Evolutionary conservation across 1,140 invertebrate species (phyloP).

Genomic region (Cherax quadricarinatus): DNA sequence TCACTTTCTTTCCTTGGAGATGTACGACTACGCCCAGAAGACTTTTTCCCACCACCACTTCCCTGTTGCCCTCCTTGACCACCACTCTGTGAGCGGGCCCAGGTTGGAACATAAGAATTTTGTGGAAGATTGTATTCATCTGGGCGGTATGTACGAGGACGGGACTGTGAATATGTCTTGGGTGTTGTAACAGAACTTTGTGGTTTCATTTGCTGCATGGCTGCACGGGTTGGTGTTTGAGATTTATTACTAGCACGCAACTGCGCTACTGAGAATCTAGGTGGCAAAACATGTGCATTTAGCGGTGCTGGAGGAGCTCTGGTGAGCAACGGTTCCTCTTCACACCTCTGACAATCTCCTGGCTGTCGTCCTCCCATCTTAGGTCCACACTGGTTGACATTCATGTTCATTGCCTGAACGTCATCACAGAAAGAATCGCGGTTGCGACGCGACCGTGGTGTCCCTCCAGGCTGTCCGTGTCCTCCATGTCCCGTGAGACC

Average conservation of each 20-base stretch:
- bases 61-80: conserved; percentile 30
- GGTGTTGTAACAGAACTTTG: conserved; percentile 35
- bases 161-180: conserved; percentile 65
- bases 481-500: conserved; percentile 51
- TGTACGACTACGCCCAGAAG: conserved; percentile 44
- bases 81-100: conserved; percentile 52
- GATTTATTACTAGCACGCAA: conserved; percentile 63
- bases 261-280: conserved; percentile 62
- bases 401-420: conserved; percentile 42
- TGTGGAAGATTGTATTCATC: conserved; percentile 62
- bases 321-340: conserved; percentile 56
- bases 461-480: conserved; percentile 46
- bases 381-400: conserved; percentile 44
- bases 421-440: conserved; percentile 61
- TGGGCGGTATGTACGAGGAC: conserved; percentile 61
- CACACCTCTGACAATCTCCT: conserved; percentile 60
- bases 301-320: conserved; percentile 56
- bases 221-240: conserved; percentile 57
- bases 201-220: conserved; percentile 62
- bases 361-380: conserved; percentile 49
- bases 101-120: conserved; percentile 48
- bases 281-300: conserved; percentile 58
- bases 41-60: conserved; percentile 40
- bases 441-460: conserved; percentile 56
- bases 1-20: conserved; percentile 61